phyloP scores from a whole-genome alignment of 1,140 invertebrate genomes.

The Drosophila nigrodunni region DNA sequence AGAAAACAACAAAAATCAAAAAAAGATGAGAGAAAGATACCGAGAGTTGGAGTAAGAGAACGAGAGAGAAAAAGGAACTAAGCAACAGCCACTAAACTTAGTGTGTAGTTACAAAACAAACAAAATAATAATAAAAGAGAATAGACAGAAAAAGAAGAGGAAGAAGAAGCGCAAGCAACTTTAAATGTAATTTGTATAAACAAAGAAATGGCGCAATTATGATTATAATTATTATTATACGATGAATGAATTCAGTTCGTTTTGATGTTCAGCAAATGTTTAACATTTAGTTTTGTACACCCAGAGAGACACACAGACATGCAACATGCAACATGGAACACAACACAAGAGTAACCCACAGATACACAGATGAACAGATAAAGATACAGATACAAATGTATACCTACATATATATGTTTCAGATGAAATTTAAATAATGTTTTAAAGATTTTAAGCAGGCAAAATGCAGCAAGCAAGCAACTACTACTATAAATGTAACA shows the following conservation, averaged over 20 bases:
- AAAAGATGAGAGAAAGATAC: conserved; percentile 32
- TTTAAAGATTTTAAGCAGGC: conserved; percentile 80
- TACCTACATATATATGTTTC: conserved; percentile 66
- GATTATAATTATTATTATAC: conserved; percentile 29
- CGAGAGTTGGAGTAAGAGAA: conserved; percentile 18
- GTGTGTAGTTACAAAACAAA: conserved; percentile 66
- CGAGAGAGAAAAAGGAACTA: conserved; percentile 74
- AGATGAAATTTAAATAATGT: conserved; percentile 79
- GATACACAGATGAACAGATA: conserved; percentile 31
- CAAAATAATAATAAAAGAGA: no score
- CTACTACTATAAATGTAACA: conserved; percentile 85
- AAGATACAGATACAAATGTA: conserved; percentile 48
- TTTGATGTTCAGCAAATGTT: conserved; percentile 63
- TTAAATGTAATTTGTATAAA: conserved; percentile 70
- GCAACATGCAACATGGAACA: conserved; percentile 23
- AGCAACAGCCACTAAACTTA: conserved; percentile 75
- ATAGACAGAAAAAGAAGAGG: no score
- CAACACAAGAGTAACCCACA: conserved; percentile 37
- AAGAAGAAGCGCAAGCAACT: conserved; percentile 64
- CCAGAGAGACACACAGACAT: conserved; percentile 32
- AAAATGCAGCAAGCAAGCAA: conserved; percentile 56
- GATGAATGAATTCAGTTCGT: conserved; percentile 37
- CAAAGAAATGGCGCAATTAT: conserved; percentile 30
- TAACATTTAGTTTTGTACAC: conserved; percentile 51
- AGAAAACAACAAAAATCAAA: conserved; percentile 39